These are phyloP conservation scores for Clarias gariepinus DNA, from an alignment of 2,113 vertebrate genomes.

Conservation along the genomic window DNA sequence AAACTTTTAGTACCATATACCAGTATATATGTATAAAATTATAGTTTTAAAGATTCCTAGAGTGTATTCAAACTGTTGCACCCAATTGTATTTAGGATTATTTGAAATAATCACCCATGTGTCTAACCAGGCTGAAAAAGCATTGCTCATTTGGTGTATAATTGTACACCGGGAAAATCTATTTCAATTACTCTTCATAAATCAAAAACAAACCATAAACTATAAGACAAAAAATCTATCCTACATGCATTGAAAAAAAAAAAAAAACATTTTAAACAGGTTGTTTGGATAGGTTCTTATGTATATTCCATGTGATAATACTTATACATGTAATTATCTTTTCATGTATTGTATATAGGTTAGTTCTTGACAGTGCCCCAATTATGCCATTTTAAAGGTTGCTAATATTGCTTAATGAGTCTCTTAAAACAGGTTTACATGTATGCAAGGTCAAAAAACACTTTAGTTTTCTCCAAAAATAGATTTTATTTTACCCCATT, in stretches of 20 bases:
- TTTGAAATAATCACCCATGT: constrained; percentile 12
- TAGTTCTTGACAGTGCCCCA: no score
- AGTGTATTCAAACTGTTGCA: background rate
- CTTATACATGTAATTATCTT: no score
- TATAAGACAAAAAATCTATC: background rate
- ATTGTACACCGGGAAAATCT: constrained; percentile 4
- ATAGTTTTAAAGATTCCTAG: background rate
- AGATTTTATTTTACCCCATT: no score
- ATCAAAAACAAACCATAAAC: constrained; percentile 12
- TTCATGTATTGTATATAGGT: no score
- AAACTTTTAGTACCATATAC: no score
- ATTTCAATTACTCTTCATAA: constrained; percentile 24
- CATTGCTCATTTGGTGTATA: background rate
- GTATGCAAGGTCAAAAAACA: no score
- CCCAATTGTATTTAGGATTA: background rate
- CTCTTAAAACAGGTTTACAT: no score
- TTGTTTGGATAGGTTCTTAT: background rate
- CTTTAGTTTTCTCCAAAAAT: no score
- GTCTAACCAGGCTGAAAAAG: constrained; percentile 5
- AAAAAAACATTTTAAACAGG: no score
- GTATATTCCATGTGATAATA: no score
- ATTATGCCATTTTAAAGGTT: no score
- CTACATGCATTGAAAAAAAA: background rate
- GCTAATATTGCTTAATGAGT: no score
- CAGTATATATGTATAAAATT: background rate